Percentiles rank a stretch among this genome's conserved stretches.
Evolutionary conservation across 2,888 invertebrate species (phyloP).

Genomic region (Bembecia ichneumoniformis): DNA sequence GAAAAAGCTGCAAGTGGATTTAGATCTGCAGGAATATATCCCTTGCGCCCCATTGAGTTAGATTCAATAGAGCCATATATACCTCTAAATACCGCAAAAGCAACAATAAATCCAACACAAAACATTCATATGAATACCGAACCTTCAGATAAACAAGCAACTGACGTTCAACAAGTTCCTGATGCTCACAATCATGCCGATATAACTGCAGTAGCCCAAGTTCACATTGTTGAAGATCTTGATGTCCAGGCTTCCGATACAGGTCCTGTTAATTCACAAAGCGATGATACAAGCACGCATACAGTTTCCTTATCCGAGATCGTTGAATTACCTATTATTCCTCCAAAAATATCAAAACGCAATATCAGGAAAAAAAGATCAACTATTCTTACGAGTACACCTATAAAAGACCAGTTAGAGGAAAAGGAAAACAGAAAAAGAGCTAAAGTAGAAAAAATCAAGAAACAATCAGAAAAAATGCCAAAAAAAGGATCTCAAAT

Average conservation of each 20-base stretch:
- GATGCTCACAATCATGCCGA: conserved; percentile 1
- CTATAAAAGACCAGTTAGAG: conserved; percentile 8
- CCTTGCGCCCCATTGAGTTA: conserved; percentile 5
- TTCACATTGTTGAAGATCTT: conserved; percentile 3
- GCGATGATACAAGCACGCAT: conserved; percentile 8
- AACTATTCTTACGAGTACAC: conserved; percentile 11
- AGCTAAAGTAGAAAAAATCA: conserved; percentile 5
- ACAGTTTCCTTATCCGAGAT: conserved; percentile 9
- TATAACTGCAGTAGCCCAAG: conserved; percentile 3
- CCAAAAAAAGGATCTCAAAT: conserved; percentile 3
- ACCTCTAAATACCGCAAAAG: conserved; percentile 1
- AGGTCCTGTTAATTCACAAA: conserved; percentile 9
- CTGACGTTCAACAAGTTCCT: conserved; percentile 2
- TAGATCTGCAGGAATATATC: conserved; percentile 8
- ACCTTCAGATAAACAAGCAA: conserved; percentile 3
- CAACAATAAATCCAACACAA: conserved; percentile 4
- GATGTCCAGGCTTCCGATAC: conserved; percentile 10
- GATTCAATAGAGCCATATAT: conserved; percentile 5
- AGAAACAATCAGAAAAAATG: too few species aligned
- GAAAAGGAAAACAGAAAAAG: conserved; percentile 11
- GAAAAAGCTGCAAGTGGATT: conserved; percentile 16
- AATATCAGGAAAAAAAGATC: conserved; percentile 10
- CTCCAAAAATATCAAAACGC: conserved; percentile 8
- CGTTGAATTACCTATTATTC: conserved; percentile 9
- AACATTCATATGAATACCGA: conserved; percentile 3